Evolutionary conservation across 2,888 invertebrate genomes (phyloP), one percentile per base, ranked within the genome.

Genomic region (Cephus runcator): DNA sequence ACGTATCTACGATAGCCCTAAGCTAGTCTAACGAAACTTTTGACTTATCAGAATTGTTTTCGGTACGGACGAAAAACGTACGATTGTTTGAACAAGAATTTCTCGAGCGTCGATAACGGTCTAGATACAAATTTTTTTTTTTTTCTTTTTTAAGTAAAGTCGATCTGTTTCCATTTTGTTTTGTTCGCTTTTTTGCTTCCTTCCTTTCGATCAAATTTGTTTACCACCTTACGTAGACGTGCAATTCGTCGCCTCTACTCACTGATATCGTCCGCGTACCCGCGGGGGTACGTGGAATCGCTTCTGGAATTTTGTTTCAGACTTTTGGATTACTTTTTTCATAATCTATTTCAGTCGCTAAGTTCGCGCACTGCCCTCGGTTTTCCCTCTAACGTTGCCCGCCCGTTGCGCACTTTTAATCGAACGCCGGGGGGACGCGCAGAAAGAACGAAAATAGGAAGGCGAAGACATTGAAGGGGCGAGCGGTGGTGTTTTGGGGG

Each of bases 261-360:
- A 23, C 9, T 56, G 23, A 56, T 56, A 56, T 56, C 40, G 9
- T 23, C 23, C 23, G 23, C 56, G 23, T 56, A 23, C 30, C 15
- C 31, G 23, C 31, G 23, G 71, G 71, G 30, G 30, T 71, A 71
- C 33, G 34, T 33, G 68, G 78, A 77, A 68, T 69, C 71, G 78
- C 34, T 76, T 71, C 34, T 33, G 76, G 78, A 76, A 73, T 69
- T 40, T 56, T 77, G 35, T 68, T 34, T 34, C 23, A 15, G 69
- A 34, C 76, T 79, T 74, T 69, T 69, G n/a, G 11, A 56, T 56
- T 9, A 75, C 40, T 76, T 40, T 76, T 79, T 79, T 11, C 30
- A 35, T 69, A 73, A 77, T 79, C 79, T 79, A 79, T 79, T 79
- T 79, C 79, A 40, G 79, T 76, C 73, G 36, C 31, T 6, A 73